Evolutionary conservation across 1,140 invertebrate genomes (phyloP).

Genomic region (Scaptomyza montana): DNA sequence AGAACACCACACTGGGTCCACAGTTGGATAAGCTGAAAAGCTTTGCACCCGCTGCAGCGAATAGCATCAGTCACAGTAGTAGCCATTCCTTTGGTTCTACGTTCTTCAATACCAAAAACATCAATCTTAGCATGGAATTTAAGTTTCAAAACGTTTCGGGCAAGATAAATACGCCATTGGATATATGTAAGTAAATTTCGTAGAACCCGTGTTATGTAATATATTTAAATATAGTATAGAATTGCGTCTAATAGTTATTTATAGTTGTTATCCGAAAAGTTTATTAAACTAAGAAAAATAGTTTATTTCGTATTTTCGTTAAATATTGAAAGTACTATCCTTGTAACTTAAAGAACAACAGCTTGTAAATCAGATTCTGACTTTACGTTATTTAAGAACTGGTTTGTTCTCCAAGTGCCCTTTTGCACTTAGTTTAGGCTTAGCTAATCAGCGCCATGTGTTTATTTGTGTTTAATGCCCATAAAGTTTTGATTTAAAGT

Average conservation of each 20-base stretch:
- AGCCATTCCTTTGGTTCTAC: constrained; percentile 44
- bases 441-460: not conserved
- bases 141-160: constrained; percentile 65
- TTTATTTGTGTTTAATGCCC: not conserved
- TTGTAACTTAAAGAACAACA: no score
- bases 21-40: constrained; percentile 58
- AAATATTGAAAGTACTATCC: no score
- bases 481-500: constrained; percentile 1
- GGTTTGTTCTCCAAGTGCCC: no score
- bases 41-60: constrained; percentile 56
- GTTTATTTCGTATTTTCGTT: no score
- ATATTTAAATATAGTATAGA: no score
- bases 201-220: not conserved
- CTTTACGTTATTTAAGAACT: no score
- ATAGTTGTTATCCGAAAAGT: no score
- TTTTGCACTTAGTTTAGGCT: no score
- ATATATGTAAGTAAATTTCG: constrained; percentile 62
- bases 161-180: constrained; percentile 55
- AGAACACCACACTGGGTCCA: constrained; percentile 60
- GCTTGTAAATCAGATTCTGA: no score
- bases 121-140: constrained; percentile 45
- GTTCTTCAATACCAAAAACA: constrained; percentile 53
- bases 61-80: constrained; percentile 50
- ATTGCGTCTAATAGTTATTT: no score
- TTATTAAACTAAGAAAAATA: no score